Evolutionary conservation across 37 sponge, comb jelly and placozoan genomes (phyloP).

Genomic region (Agelas oroides): DNA sequence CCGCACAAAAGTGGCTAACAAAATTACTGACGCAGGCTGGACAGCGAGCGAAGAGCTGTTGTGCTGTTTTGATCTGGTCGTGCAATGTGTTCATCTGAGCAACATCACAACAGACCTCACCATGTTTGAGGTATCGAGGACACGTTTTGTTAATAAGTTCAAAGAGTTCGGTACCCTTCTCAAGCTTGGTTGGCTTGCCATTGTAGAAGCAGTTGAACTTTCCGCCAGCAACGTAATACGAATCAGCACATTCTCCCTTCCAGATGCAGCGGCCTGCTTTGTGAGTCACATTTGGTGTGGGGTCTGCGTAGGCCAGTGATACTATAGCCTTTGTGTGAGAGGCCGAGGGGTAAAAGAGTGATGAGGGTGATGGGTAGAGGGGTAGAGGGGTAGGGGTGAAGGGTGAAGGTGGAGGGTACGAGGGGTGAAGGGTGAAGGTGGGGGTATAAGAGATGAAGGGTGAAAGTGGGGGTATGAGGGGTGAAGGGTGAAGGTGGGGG

Average conservation of each 20-base stretch:
- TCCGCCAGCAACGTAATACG: not conserved
- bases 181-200: slow-evolving; percentile 36
- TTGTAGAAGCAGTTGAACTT: slow-evolving; percentile 83
- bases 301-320: no score
- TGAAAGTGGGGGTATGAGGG: no score
- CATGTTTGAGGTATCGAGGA: slow-evolving; percentile 53
- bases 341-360: no score
- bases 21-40: slow-evolving; percentile 90
- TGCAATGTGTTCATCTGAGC: slow-evolving; percentile 57
- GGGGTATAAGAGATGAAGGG: no score
- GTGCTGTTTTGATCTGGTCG: slow-evolving; percentile 44
- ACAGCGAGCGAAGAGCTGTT: slow-evolving; percentile 77
- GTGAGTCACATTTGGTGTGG: slow-evolving; percentile 25
- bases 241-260: slow-evolving; percentile 74
- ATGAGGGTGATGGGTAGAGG: no score
- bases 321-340: no score
- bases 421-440: no score
- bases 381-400: no score
- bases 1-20: slow-evolving; percentile 81
- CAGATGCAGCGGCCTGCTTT: slow-evolving; percentile 76
- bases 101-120: slow-evolving; percentile 75
- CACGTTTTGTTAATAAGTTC: slow-evolving; percentile 56
- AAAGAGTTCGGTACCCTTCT: slow-evolving; percentile 13
- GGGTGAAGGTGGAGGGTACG: no score
- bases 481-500: no score